Evolutionary conservation across 2,113 vertebrate genomes (phyloP), one percentile per base, ranked within the genome.

Genomic region (Vulpes lagopus): DNA sequence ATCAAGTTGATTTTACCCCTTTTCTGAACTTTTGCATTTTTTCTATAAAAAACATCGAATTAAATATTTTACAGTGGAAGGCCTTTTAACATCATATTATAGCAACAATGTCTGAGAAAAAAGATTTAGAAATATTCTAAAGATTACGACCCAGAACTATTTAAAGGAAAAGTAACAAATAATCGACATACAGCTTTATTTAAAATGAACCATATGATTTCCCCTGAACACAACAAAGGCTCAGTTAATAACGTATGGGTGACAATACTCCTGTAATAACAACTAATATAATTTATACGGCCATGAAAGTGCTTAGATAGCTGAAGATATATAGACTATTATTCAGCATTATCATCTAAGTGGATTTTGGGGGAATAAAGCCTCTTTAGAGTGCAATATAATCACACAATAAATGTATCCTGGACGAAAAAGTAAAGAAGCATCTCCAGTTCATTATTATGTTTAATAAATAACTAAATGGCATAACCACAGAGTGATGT

Each of bases 1-100:
- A 99, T 99, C 98, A 99, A 98, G 98, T 99, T 99, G 91, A 99
- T 99, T 98, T 99, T 99, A 90, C 99, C 99, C 91, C 99, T 99
- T 98, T 99, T 99, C 98, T 99, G 99, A 97, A 99, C 99, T 98
- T 99, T 99, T 95, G 99, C 99, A 35, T 99, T 99, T 99, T 99
- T 99, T 99, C 99, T 99, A 98, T 82, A 98, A 98, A 96, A 98
- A 97, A 97, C 81, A 97, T 92, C 91, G 15, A 74, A 88, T 80
- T 74, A 93, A 80, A 89, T 89, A 94, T 92, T 98, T 94, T 76
- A 98, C 0, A 0, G 76, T 32, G 15, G 83, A 82, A 87, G 59
- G 20, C 3, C 53, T 92, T 85, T 73, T 67, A 65, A 98, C 32
- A 69, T 96, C 83, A 89, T 69, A 80, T 59, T 88, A 65, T 1